These are phyloP conservation scores for Helostoma temminkii DNA, from an alignment of 2,797 vertebrate genomes.

Conservation along the genomic window DNA sequence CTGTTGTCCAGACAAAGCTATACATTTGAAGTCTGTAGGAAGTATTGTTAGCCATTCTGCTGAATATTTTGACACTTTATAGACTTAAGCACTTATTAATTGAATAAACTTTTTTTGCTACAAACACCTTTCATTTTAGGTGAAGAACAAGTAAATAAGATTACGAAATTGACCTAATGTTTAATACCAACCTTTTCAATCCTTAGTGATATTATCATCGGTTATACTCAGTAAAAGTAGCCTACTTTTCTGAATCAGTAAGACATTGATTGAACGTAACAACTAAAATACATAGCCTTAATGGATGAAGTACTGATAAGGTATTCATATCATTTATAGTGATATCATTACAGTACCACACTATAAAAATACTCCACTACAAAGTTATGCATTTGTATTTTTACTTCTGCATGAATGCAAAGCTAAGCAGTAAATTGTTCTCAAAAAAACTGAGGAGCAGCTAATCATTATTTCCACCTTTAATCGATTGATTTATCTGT, in stretches of 20 bases:
- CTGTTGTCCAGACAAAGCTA: background rate
- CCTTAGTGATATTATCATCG: background rate
- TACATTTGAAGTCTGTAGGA: background rate
- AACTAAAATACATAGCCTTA: conserved; percentile 5
- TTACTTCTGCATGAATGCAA: background rate
- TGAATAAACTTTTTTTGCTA: too few relatives aligned
- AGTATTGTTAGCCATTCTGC: too few relatives aligned
- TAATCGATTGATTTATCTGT: too few relatives aligned
- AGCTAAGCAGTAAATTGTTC: too few relatives aligned
- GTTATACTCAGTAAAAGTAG: background rate
- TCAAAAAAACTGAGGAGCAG: background rate
- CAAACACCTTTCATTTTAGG: too few relatives aligned
- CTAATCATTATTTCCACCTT: too few relatives aligned
- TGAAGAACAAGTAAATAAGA: too few relatives aligned
- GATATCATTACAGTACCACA: background rate
- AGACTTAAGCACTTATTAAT: background rate
- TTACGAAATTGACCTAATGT: background rate
- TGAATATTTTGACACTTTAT: background rate
- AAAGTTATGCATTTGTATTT: background rate
- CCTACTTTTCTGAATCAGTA: too few relatives aligned
- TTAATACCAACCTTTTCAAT: background rate
- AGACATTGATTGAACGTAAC: too few relatives aligned
- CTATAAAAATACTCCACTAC: background rate
- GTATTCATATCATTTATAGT: too few relatives aligned
- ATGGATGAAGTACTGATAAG: background rate